Percentiles rank a stretch among this genome's conserved stretches.
Evolutionary conservation across 2,888 invertebrate genomes (phyloP).

Genomic region (Sesia bembeciformis): DNA sequence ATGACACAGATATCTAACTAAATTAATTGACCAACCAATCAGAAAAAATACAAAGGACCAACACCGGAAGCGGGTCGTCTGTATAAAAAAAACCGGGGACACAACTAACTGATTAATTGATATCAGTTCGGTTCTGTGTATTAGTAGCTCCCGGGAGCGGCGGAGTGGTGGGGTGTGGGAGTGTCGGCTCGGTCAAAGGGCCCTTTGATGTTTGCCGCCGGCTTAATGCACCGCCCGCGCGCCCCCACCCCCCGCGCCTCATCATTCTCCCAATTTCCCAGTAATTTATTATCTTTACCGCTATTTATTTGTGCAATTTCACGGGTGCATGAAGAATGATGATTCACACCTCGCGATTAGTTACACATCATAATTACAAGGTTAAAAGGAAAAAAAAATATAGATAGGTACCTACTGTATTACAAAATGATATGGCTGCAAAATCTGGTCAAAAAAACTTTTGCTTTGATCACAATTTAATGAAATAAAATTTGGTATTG

Average conservation of each 20-base stretch:
- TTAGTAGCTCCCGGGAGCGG: slow-evolving; percentile 24
- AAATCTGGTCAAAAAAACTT: no score
- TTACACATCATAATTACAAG: background rate
- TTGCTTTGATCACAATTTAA: no score
- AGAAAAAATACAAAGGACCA: background rate
- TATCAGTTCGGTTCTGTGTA: slow-evolving; percentile 26
- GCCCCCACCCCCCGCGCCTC: slow-evolving; percentile 49
- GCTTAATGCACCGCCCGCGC: slow-evolving; percentile 73
- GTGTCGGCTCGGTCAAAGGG: slow-evolving; percentile 73
- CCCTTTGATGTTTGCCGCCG: slow-evolving; percentile 74
- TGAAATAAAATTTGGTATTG: no score
- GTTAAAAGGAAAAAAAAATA: no score
- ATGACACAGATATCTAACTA: no score
- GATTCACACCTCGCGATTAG: slow-evolving; percentile 30
- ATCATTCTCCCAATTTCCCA: slow-evolving; percentile 75
- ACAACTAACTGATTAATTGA: slow-evolving; percentile 49
- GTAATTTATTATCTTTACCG: slow-evolving; percentile 73
- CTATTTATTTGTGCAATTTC: slow-evolving; percentile 70
- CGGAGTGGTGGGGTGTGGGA: slow-evolving; percentile 48
- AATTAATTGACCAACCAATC: background rate
- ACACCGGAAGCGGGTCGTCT: slow-evolving; percentile 19
- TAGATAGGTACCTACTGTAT: no score
- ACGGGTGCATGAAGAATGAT: slow-evolving; percentile 37
- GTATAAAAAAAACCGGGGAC: slow-evolving; percentile 35
- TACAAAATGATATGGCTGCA: no score